Evolutionary conservation across 2,888 invertebrate species (phyloP), one percentile per base, ranked within the genome.

Genomic region (Nomada goodeniana): DNA sequence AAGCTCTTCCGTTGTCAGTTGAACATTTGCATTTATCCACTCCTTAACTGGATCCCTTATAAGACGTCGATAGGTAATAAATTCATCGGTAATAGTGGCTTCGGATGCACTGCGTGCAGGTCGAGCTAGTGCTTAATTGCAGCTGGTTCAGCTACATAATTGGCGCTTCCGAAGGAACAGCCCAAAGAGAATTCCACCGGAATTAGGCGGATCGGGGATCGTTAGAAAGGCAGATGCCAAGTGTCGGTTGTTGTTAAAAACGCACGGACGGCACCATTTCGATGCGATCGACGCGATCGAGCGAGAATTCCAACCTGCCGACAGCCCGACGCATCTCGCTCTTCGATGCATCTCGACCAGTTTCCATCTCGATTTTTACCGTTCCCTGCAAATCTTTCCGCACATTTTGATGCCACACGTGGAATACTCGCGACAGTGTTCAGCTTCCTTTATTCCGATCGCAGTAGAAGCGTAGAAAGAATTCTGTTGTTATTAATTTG

Each of bases 121-220:
- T 26, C 64, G 70, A 84, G 79, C 76, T 75, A 59, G 57, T 52
- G 76, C 80, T 82, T 87, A 86, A 87, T 87, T 81, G 81, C 79
- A 82, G n/a, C n/a, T n/a, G n/a, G n/a, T n/a, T n/a, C n/a, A n/a
- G n/a, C n/a, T n/a, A n/a, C n/a, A n/a, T n/a, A n/a, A n/a, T n/a
- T n/a, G n/a, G n/a, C n/a, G n/a, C n/a, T n/a, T n/a, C n/a, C n/a
- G n/a, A n/a, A n/a, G n/a, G n/a, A n/a, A n/a, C 57, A 57, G 13
- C 9, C n/a, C 15, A 47, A 36, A 10, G 53, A 47, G 74, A 65
- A 68, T 82, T 80, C 57, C 50, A 5, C n/a, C 50, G 59, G 61
- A 81, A 80, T 77, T 75, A 55, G 69, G 72, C 36, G 69, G 72
- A 82, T 85, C 65, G 59, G 52, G 64, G 64, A 53, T 78, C 68